These are phyloP conservation scores for Volucella zonaria DNA, from an alignment of 2,888 invertebrate genomes.

Conservation along the genomic window DNA sequence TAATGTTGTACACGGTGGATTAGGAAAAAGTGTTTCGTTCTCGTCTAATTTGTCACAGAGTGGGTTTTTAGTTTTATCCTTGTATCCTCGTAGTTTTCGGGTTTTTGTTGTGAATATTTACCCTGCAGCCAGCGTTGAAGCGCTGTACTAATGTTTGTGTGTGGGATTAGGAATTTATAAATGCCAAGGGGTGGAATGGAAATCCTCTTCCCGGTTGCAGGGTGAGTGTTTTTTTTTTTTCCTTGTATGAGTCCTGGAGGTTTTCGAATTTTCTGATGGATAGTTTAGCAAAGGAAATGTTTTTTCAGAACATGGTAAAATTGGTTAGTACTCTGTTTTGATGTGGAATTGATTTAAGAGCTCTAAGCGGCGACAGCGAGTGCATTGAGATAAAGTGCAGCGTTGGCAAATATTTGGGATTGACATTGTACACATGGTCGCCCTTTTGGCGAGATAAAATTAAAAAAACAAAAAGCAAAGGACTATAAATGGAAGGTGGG, in stretches of 20 bases:
- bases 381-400: slow-evolving; percentile 32
- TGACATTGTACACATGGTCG: slow-evolving; percentile 31
- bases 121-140: no score
- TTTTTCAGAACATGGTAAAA: neutral
- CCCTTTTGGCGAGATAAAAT: slow-evolving; percentile 24
- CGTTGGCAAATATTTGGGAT: slow-evolving; percentile 43
- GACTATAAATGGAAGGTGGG: neutral
- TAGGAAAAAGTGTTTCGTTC: slow-evolving; percentile 75
- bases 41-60: slow-evolving; percentile 69
- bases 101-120: no score
- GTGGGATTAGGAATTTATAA: slow-evolving; percentile 57
- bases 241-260: slow-evolving; percentile 22
- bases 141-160: slow-evolving; percentile 59
- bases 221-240: neutral
- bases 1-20: slow-evolving; percentile 76
- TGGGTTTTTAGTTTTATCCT: slow-evolving; percentile 33
- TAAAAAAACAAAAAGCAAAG: neutral
- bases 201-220: slow-evolving; percentile 33
- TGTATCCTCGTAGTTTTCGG: slow-evolving; percentile 39
- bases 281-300: slow-evolving; percentile 40
- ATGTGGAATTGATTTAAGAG: slow-evolving; percentile 49
- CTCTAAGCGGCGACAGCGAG: slow-evolving; percentile 4
- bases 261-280: slow-evolving; percentile 26
- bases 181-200: slow-evolving; percentile 49
- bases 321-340: slow-evolving; percentile 5